Percentiles rank a stretch among this genome's conserved stretches.
phyloP scores from a whole-genome alignment of 1,140 invertebrate genomes.

The Cydia splendana region DNA sequence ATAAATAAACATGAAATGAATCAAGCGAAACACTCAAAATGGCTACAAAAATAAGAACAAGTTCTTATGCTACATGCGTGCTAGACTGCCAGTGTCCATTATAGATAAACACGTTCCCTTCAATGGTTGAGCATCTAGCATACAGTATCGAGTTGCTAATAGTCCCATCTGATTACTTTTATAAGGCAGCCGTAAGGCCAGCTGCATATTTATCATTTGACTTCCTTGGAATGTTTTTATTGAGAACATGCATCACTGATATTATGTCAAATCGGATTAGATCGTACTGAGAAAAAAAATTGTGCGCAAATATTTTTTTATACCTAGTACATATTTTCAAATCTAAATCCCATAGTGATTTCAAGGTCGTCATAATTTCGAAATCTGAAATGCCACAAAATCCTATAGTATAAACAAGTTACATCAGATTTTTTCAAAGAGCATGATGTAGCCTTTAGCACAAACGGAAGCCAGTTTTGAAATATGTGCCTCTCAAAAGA shows the following conservation, averaged over 20 bases:
- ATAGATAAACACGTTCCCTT: not conserved
- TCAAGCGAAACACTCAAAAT: not conserved
- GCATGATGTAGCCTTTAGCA: too few species aligned
- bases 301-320: too few species aligned
- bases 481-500: too few species aligned
- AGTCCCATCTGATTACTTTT: not conserved
- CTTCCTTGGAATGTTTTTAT: not conserved
- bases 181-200: not conserved
- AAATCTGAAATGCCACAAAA: too few species aligned
- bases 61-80: not conserved
- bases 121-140: not conserved
- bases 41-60: not conserved
- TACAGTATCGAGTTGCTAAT: conserved; percentile 4
- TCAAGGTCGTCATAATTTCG: too few species aligned
- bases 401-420: too few species aligned
- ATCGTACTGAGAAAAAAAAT: too few species aligned
- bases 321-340: too few species aligned
- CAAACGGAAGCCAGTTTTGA: too few species aligned
- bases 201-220: not conserved
- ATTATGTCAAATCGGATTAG: too few species aligned
- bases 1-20: not conserved
- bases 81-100: conserved; percentile 5
- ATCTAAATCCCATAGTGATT: too few species aligned
- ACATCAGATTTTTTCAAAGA: too few species aligned
- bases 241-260: not conserved